phyloP scores from a whole-genome alignment of 1,140 invertebrate genomes.

The Megalonaias nervosa region DNA sequence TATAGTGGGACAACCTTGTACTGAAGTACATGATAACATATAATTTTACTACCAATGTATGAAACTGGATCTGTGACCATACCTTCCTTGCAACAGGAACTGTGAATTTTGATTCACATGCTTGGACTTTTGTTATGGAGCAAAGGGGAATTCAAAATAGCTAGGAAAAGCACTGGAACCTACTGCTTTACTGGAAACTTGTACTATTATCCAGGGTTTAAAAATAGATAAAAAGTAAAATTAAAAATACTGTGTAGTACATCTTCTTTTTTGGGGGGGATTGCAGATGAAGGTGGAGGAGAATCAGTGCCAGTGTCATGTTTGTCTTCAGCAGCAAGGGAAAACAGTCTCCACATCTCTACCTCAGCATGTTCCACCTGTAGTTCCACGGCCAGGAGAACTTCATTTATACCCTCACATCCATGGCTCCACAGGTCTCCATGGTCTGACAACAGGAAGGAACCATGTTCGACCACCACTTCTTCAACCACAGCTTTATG shows the following conservation, averaged over 20 bases:
- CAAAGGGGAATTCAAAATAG: too few relatives aligned
- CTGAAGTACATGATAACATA: too few relatives aligned
- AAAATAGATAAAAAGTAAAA: not conserved
- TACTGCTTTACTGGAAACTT: too few relatives aligned
- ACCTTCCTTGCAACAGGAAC: too few relatives aligned
- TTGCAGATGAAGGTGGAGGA: conserved; percentile 53
- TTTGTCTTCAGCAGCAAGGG: conserved; percentile 65
- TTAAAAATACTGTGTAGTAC: not conserved
- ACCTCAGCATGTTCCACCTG: conserved; percentile 57
- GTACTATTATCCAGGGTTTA: not conserved
- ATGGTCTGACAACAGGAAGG: conserved; percentile 38
- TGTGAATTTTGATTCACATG: too few relatives aligned
- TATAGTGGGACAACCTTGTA: too few relatives aligned
- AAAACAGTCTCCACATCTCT: conserved; percentile 62
- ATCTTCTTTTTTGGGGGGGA: conserved; percentile 1
- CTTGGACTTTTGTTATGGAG: too few relatives aligned
- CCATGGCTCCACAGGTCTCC: conserved; percentile 65
- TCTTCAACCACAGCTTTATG: conserved; percentile 66
- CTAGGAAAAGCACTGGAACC: too few relatives aligned
- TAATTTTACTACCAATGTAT: too few relatives aligned
- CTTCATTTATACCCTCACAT: conserved; percentile 72
- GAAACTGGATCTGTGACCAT: too few relatives aligned
- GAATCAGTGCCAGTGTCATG: conserved; percentile 68
- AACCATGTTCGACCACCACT: conserved; percentile 44
- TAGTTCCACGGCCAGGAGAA: conserved; percentile 58